phyloP scores from a whole-genome alignment of 2,888 invertebrate species.

The Aproaerema taeniolella region DNA sequence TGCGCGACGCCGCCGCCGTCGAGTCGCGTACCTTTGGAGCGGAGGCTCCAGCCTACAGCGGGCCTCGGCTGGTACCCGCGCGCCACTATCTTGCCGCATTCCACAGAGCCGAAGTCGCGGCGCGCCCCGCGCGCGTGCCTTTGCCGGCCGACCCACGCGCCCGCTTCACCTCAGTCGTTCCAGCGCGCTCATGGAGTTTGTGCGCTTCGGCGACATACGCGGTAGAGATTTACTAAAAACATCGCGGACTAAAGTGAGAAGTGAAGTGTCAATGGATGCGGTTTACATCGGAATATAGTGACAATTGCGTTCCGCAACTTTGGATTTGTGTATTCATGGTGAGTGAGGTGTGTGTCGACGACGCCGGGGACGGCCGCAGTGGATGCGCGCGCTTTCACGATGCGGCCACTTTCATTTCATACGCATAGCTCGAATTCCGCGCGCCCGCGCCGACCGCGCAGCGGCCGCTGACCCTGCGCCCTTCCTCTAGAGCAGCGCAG shows the following conservation, averaged over 20 bases:
- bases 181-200: conserved; percentile 52
- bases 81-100: conserved; percentile 66
- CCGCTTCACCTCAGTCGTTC: conserved; percentile 76
- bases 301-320: conserved; percentile 42
- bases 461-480: conserved; percentile 78
- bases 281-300: conserved; percentile 60
- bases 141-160: conserved; percentile 83
- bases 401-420: conserved; percentile 76
- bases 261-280: conserved; percentile 73
- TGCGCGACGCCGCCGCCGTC: conserved; percentile 29
- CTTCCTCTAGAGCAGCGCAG: conserved; percentile 53
- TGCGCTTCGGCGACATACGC: conserved; percentile 42
- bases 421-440: conserved; percentile 76
- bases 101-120: conserved; percentile 71
- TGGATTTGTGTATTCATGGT: conserved; percentile 74
- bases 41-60: conserved; percentile 48
- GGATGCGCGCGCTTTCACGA: conserved; percentile 76
- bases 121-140: conserved; percentile 76
- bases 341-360: conserved; percentile 45
- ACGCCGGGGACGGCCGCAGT: conserved; percentile 44
- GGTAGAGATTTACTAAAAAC: conserved; percentile 35
- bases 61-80: conserved; percentile 45
- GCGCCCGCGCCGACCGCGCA: conserved; percentile 62
- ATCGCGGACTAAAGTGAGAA: conserved; percentile 59
- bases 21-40: conserved; percentile 37